Conservation (phyloP, 2,113 vertebrate species). For the Spea multiplicata region DNA sequence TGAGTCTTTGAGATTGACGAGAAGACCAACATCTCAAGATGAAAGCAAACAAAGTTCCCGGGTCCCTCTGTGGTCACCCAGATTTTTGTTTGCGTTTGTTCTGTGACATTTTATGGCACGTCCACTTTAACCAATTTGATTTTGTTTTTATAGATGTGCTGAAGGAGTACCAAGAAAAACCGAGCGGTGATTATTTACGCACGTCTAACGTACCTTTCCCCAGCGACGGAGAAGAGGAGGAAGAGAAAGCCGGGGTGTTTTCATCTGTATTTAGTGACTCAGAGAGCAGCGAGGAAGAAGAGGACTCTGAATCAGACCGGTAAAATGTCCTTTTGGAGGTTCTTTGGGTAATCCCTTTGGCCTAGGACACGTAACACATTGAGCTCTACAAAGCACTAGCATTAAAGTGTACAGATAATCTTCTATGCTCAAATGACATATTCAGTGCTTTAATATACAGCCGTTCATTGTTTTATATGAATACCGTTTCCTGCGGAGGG, state of each 20-base stretch:
- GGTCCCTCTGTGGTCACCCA: no score
- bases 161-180: slow-evolving; percentile 41
- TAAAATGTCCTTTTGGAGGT: slow-evolving; percentile 4
- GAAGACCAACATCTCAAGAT: no score
- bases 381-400: neutral
- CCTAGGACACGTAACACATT: neutral
- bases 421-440: neutral
- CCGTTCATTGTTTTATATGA: slow-evolving; percentile 1
- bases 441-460: neutral
- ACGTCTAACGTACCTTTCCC: neutral
- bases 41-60: no score
- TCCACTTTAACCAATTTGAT: no score
- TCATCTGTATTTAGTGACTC: slow-evolving; percentile 49
- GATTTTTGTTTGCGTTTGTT: no score
- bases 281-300: slow-evolving; percentile 44
- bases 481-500: slow-evolving; percentile 5
- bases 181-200: neutral
- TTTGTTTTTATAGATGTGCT: slow-evolving; percentile 46
- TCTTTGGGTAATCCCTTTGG: neutral
- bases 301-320: slow-evolving; percentile 20
- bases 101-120: no score
- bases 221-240: neutral
- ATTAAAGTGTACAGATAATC: neutral
- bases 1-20: no score
- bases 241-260: slow-evolving; percentile 15